These are phyloP conservation scores for Cephus sareptanus DNA, from an alignment of 2,888 invertebrate genomes.

Conservation along the genomic window DNA sequence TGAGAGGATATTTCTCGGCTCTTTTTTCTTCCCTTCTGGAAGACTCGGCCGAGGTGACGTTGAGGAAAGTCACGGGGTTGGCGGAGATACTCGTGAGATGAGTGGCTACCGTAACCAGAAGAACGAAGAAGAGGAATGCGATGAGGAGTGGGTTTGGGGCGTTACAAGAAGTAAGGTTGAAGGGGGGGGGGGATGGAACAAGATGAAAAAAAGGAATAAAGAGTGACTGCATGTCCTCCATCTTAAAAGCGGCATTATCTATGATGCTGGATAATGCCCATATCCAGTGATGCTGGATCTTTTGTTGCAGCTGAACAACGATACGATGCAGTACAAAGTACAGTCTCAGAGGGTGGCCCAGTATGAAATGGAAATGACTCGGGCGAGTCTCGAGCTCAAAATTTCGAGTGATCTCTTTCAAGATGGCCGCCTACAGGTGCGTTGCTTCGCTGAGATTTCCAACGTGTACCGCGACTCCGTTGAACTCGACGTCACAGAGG, in stretches of 20 bases:
- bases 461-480: conserved; percentile 53
- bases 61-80: background rate
- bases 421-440: conserved; percentile 48
- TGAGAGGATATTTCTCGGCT: conserved; percentile 9
- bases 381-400: conserved; percentile 51
- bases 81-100: background rate
- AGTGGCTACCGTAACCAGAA: background rate
- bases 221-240: background rate
- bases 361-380: conserved; percentile 41
- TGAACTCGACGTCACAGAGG: conserved; percentile 54
- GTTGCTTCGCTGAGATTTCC: conserved; percentile 55
- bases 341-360: conserved; percentile 27
- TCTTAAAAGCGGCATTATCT: background rate
- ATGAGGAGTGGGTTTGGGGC: background rate
- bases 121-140: background rate
- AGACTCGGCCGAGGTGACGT: background rate
- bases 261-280: too few relatives aligned
- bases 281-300: background rate
- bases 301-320: conserved; percentile 49
- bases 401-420: conserved; percentile 52
- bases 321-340: conserved; percentile 38
- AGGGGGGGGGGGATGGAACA: too few relatives aligned
- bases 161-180: background rate
- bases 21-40: background rate
- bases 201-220: background rate